A percentile compares a stretch with the other conserved stretches of the same genome.
Evolutionary conservation across 2,797 vertebrate genomes (phyloP).

Genomic region (Melanotaenia maccullochi): DNA sequence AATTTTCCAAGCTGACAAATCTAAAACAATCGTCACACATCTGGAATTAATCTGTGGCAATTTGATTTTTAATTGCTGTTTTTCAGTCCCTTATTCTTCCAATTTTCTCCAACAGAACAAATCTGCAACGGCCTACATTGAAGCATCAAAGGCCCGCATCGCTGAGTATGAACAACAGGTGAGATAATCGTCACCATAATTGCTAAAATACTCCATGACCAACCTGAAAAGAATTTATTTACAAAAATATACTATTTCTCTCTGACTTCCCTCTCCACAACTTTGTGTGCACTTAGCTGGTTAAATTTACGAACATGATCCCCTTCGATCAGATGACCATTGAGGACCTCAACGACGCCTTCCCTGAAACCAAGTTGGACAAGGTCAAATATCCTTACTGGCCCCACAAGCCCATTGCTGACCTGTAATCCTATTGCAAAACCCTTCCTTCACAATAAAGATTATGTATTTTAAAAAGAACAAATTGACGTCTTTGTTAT

Average conservation of each 20-base stretch:
- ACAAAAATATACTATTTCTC: neutral
- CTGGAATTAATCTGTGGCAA: neutral
- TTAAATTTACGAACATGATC: conserved; percentile 83
- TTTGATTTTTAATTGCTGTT: neutral
- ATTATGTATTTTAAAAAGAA: conserved; percentile 69
- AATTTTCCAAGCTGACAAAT: neutral
- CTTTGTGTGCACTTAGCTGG: conserved; percentile 52
- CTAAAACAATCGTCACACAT: neutral
- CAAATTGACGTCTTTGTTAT: conserved; percentile 21
- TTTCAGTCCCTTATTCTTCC: neutral
- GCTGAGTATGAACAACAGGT: conserved; percentile 80
- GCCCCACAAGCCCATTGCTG: conserved; percentile 91
- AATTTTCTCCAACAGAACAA: conserved; percentile 53
- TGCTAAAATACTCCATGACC: neutral
- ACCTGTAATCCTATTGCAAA: conserved; percentile 81
- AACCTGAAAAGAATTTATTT: neutral
- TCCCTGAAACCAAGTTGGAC: conserved; percentile 92
- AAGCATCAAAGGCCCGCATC: conserved; percentile 88
- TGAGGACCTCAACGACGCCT: conserved; percentile 83
- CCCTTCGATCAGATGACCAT: conserved; percentile 93
- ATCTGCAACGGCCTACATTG: conserved; percentile 74
- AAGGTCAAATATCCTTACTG: conserved; percentile 92
- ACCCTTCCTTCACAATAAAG: conserved; percentile 69
- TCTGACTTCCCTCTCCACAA: neutral
- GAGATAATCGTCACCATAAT: conserved; percentile 19